Evolutionary conservation across 2,113 vertebrate species (phyloP), one percentile per base, ranked within the genome.

Genomic region (Engystomops pustulosus): DNA sequence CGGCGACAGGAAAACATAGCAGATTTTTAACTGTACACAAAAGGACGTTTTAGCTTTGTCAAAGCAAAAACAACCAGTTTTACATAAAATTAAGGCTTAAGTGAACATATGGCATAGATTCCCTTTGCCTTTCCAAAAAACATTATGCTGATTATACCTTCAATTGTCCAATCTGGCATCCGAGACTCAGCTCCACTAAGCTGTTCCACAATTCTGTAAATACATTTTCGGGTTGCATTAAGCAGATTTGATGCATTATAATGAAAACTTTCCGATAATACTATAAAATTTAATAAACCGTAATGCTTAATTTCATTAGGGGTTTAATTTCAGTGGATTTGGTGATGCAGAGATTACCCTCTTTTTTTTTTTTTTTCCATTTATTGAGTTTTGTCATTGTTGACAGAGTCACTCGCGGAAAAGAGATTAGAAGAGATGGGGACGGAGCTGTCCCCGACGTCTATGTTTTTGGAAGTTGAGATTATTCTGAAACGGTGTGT

Each of bases 101-200:
- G 91, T 91, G 94, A 94, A 93, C 94, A 95, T 95, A 95, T 95
- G 93, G 94, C 93, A 90, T 92, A 90, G 92, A 94, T 95, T 94
- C 92, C 90, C 91, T 93, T 94, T 92, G 91, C 93, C 92, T 94
- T 94, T 95, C 93, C 94, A 94, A 91, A 95, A 94, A 93, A 91
- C 94, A 94, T 94, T 94, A 94, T 92, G 92, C 92, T 95, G 93
- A 95, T 95, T 94, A 94, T 92, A 91, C 93, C 93, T 94, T 93
- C 93, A 92, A 93, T 94, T 94, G 92, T 94, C 93, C 92, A 94
- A 94, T 93, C 94, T 95, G 94, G 93, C 93, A 91, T 90, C 88
- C 86, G 87, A 87, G 88, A 86, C 87, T 89, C 89, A 90, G 93
- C 88, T 89, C 83, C 74, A 85, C 85, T 91, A 91, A 92, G 89